Percentiles rank a stretch among this genome's conserved stretches.
phyloP scores from a whole-genome alignment of 1,140 invertebrate genomes.

The Diachasma alloeum region DNA sequence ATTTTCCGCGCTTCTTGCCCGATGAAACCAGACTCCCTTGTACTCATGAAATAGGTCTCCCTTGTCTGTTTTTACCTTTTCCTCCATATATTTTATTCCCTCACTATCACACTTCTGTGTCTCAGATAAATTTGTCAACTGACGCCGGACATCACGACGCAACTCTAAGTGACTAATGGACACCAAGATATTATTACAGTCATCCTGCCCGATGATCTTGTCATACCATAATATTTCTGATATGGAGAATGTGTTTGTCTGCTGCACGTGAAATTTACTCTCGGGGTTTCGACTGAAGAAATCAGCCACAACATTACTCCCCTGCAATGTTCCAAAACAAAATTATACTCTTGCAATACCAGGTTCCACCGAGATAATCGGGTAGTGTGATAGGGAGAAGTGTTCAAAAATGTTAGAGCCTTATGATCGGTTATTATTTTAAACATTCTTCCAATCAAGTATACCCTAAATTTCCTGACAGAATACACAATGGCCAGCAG shows the following conservation, averaged over 20 bases:
- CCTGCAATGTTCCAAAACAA: conserved; percentile 13
- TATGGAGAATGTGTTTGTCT: background rate
- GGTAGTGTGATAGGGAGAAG: background rate
- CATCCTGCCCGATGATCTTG: background rate
- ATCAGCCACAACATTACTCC: conserved; percentile 22
- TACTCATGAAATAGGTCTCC: background rate
- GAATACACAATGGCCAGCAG: too few species aligned
- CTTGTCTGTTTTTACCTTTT: background rate
- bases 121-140: conserved; percentile 17
- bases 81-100: background rate
- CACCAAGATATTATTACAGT: background rate
- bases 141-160: background rate
- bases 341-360: conserved; percentile 13
- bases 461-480: conserved; percentile 18
- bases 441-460: background rate
- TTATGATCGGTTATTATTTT: conserved; percentile 23
- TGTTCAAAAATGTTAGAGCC: conserved; percentile 15
- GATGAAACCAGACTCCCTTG: background rate
- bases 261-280: background rate
- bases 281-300: conserved; percentile 23
- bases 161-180: background rate
- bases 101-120: background rate
- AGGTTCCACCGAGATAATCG: conserved; percentile 10
- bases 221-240: background rate
- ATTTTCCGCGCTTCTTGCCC: background rate